These are phyloP conservation scores for Platynereis dumerilii DNA, from an alignment of 2,888 invertebrate genomes.

Conservation along the genomic window DNA sequence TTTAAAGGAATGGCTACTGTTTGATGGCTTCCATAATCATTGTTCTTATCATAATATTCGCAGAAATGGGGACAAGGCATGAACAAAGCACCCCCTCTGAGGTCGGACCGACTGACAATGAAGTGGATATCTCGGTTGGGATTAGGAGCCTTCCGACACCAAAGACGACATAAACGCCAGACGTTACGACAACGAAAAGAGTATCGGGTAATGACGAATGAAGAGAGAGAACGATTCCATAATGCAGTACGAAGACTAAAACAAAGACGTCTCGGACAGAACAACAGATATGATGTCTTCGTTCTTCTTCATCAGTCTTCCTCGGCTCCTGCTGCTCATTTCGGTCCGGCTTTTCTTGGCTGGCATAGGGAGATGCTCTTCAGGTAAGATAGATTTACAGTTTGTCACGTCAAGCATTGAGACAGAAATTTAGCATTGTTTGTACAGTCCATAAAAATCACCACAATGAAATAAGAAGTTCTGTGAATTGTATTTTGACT, in stretches of 20 bases:
- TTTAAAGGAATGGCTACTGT: too few species aligned
- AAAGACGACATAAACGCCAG: background rate
- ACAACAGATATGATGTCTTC: background rate
- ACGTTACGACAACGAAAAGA: background rate
- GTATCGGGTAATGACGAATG: background rate
- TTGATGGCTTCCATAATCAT: too few species aligned
- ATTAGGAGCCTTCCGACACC: background rate
- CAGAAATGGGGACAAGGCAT: too few species aligned
- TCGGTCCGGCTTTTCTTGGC: conserved; percentile 3
- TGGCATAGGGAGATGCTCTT: conserved; percentile 3
- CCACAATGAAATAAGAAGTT: too few species aligned
- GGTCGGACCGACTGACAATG: too few species aligned
- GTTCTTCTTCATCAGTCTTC: background rate
- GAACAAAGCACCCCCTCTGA: too few species aligned
- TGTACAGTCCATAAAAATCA: too few species aligned
- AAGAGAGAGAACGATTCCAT: background rate
- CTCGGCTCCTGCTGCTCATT: background rate
- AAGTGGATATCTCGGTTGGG: too few species aligned
- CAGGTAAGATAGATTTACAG: background rate
- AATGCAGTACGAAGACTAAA: background rate
- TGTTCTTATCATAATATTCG: too few species aligned
- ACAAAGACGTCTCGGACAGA: background rate
- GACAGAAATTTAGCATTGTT: too few species aligned
- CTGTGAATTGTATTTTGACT: too few species aligned
- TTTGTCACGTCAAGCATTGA: too few species aligned